phyloP scores from a whole-genome alignment of 2,888 invertebrate species.

The Branchipolynoe longqiensis region DNA sequence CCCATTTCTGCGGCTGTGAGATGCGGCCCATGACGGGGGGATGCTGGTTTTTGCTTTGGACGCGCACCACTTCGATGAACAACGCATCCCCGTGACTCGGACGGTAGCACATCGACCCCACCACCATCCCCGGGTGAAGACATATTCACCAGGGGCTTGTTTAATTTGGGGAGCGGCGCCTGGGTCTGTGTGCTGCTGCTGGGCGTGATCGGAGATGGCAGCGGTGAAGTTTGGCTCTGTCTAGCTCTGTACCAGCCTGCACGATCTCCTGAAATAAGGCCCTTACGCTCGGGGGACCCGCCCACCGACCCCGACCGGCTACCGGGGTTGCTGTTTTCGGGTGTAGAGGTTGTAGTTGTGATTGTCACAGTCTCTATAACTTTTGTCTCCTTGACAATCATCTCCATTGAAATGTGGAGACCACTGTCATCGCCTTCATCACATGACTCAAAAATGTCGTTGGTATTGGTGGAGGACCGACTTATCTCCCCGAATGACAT shows the following conservation, averaged over 20 bases:
- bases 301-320: neutral
- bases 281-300: neutral
- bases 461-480: neutral
- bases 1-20: neutral
- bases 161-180: constrained; percentile 23
- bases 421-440: neutral
- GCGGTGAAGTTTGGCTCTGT: neutral
- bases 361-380: neutral
- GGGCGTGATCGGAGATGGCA: neutral
- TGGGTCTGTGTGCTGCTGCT: neutral
- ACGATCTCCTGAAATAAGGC: no score
- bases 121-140: neutral
- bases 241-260: no score
- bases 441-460: constrained; percentile 31
- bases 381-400: neutral
- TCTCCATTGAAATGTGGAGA: neutral
- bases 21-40: neutral
- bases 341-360: neutral
- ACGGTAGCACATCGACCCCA: neutral
- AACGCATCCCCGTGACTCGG: constrained; percentile 2
- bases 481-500: constrained; percentile 8
- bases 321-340: no score
- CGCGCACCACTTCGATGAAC: constrained; percentile 39
- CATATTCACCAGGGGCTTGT: constrained; percentile 6
- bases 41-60: neutral